A percentile compares a stretch with the other conserved stretches of the same genome.
Conservation (phyloP, 2,113 vertebrate species). For the Mesoclemmys tuberculata region DNA sequence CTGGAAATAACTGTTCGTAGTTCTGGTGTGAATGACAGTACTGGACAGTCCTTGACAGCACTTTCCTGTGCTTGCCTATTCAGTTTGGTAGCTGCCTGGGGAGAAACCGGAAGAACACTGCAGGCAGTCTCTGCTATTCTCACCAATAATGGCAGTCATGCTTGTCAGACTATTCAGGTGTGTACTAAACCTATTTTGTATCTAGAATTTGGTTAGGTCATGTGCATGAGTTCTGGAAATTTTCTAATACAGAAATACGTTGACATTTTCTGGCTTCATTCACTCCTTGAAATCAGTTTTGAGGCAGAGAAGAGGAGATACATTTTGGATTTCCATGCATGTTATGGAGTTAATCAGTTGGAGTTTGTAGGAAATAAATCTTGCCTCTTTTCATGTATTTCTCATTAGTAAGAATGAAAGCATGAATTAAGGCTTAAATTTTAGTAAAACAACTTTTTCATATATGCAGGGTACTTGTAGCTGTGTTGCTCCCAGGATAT, state of each 20-base stretch:
- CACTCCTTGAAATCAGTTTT: rapidly evolving
- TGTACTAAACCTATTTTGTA: conserved; percentile 16
- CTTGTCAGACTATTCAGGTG: conserved; percentile 99
- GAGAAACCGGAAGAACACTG: conserved; percentile 95
- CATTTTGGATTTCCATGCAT: background rate
- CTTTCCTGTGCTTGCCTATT: conserved; percentile 98
- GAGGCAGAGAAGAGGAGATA: background rate
- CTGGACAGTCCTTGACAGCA: conserved; percentile 94
- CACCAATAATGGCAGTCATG: conserved; percentile 98
- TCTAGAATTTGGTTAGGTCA: background rate
- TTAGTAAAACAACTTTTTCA: background rate
- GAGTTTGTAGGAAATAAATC: background rate
- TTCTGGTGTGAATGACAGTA: conserved; percentile 94
- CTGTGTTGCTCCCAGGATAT: background rate
- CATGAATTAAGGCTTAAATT: background rate
- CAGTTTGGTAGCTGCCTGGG: conserved; percentile 97
- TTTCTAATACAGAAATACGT: background rate
- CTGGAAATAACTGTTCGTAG: conserved; percentile 97
- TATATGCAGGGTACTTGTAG: background rate
- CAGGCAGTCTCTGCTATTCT: conserved; percentile 98
- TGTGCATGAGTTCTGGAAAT: background rate
- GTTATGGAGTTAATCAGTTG: background rate
- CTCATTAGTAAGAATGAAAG: background rate
- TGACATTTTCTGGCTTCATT: background rate
- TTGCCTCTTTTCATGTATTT: background rate